Conservation (phyloP, 2,797 vertebrate species). For the Leptatherina wallacei region DNA sequence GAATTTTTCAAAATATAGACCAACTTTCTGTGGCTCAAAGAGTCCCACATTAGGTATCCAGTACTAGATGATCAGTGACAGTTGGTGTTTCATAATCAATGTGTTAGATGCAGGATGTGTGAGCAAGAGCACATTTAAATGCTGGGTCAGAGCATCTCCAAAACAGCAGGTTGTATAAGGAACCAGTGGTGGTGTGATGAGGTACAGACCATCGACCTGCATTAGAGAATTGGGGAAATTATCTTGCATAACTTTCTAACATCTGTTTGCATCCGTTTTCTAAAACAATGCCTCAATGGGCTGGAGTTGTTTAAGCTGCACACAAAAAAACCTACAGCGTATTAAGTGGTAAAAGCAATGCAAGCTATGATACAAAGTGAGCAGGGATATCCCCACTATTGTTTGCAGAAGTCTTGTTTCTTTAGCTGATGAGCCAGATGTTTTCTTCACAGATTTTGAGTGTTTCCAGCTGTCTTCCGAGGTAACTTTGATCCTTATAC, state of each 20-base stretch:
- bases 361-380: not conserved
- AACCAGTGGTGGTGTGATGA: not conserved
- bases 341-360: constrained; percentile 1
- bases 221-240: not conserved
- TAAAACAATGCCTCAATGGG: not conserved
- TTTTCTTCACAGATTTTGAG: not conserved
- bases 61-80: not conserved
- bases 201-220: not conserved
- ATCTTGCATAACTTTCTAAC: not conserved
- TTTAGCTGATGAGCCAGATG: not conserved
- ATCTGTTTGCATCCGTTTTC: not conserved
- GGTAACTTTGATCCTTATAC: constrained; percentile 15
- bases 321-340: not conserved
- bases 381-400: not conserved
- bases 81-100: constrained; percentile 16
- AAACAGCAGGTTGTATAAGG: not conserved
- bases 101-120: constrained; percentile 2
- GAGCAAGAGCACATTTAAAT: not conserved
- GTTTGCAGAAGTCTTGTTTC: not conserved
- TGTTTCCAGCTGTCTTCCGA: not conserved
- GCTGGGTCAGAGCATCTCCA: constrained; percentile 1
- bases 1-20: constrained; percentile 49
- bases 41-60: not conserved
- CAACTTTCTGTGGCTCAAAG: constrained; percentile 49
- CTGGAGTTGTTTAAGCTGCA: not conserved